Evolutionary conservation across 2,113 vertebrate genomes (phyloP).

Genomic region (Scolopax mira): DNA sequence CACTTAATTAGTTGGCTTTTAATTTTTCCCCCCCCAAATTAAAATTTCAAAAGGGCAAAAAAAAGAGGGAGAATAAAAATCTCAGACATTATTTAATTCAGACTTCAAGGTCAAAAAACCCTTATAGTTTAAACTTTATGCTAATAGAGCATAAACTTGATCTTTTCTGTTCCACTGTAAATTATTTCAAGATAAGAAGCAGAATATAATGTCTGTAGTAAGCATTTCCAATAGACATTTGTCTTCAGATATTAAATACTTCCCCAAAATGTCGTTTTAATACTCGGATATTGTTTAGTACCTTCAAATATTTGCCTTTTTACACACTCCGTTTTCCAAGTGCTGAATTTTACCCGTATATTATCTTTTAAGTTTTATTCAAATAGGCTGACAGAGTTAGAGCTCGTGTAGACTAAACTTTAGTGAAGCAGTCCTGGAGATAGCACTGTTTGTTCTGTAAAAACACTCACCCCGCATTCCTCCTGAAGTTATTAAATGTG

Average conservation of each 20-base stretch:
- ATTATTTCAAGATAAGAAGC: conserved; percentile 66
- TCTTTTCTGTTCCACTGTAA: conserved; percentile 57
- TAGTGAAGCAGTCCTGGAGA: conserved; percentile 19
- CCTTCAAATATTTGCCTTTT: conserved; percentile 66
- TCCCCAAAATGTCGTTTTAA: conserved; percentile 64
- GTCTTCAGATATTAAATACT: conserved; percentile 65
- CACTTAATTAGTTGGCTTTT: conserved; percentile 67
- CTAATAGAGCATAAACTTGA: conserved; percentile 68
- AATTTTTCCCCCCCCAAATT: conserved; percentile 36
- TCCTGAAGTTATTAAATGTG: conserved; percentile 54
- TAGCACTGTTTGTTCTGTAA: conserved; percentile 61
- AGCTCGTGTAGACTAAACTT: conserved; percentile 57
- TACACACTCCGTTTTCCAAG: conserved; percentile 29
- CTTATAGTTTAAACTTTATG: conserved; percentile 67
- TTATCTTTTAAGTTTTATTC: conserved; percentile 61
- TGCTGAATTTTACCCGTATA: conserved; percentile 43
- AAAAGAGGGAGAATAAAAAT: conserved; percentile 53
- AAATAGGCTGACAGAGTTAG: conserved; percentile 41
- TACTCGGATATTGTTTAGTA: conserved; percentile 59
- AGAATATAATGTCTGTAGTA: conserved; percentile 58
- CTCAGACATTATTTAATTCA: conserved; percentile 57
- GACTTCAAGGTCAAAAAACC: conserved; percentile 63
- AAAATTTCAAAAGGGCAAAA: conserved; percentile 49
- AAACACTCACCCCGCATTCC: conserved; percentile 40
- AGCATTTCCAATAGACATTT: conserved; percentile 61